Conservation (phyloP, 2,888 invertebrate genomes). For the Drosophila dives region DNA sequence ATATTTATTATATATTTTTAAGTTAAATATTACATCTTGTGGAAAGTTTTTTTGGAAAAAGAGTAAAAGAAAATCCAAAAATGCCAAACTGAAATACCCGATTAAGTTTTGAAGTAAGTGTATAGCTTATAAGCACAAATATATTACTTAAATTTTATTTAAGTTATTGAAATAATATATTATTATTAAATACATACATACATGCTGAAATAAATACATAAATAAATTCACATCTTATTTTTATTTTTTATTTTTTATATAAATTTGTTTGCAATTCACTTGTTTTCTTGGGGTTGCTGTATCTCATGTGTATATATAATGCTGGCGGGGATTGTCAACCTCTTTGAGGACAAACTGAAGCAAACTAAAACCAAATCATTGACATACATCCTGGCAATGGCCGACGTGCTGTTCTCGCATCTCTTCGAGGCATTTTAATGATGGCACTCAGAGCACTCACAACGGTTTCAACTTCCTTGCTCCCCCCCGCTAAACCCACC, state of each 20-base stretch:
- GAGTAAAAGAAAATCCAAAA: no score
- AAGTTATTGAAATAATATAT: no score
- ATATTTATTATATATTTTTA: background rate
- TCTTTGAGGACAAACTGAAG: background rate
- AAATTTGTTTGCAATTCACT: background rate
- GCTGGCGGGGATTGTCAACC: background rate
- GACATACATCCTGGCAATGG: conserved; percentile 46
- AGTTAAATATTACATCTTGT: background rate
- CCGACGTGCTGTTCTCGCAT: conserved; percentile 15
- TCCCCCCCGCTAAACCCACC: background rate
- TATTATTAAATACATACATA: background rate
- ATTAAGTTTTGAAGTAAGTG: background rate
- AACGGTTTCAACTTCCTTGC: background rate
- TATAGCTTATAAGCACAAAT: background rate
- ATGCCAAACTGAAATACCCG: background rate
- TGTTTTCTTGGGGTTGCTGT: background rate
- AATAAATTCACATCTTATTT: no score
- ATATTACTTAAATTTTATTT: background rate
- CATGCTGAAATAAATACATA: background rate
- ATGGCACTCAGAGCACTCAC: conserved; percentile 39
- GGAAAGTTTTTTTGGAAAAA: background rate
- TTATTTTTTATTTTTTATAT: background rate
- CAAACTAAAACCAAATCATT: conserved; percentile 12
- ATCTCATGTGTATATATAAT: background rate
- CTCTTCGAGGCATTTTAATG: conserved; percentile 35